A percentile compares a stretch with the other conserved stretches of the same genome.
phyloP scores from a whole-genome alignment of 1,140 invertebrate genomes.

The Cyclargus thomasi region DNA sequence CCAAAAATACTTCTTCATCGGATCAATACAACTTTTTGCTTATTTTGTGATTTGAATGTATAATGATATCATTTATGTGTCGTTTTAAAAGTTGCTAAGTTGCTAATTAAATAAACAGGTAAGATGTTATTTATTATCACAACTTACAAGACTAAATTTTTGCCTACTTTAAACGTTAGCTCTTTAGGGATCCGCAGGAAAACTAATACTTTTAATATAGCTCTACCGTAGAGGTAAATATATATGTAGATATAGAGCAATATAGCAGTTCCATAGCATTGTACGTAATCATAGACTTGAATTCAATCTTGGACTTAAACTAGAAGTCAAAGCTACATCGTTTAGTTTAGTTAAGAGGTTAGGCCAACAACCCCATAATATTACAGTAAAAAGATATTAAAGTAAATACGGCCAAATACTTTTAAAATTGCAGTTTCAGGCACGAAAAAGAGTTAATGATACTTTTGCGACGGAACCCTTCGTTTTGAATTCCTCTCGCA shows the following conservation, averaged over 20 bases:
- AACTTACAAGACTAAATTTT: slow-evolving; percentile 1
- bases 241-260: no score
- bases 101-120: slow-evolving; percentile 16
- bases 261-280: no score
- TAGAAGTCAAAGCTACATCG: no score
- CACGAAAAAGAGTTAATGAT: no score
- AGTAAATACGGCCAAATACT: no score
- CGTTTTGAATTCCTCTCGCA: not conserved
- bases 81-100: slow-evolving; percentile 8
- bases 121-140: slow-evolving; percentile 5
- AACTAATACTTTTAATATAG: not conserved
- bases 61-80: slow-evolving; percentile 8
- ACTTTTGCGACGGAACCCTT: not conserved
- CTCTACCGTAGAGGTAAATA: no score
- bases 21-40: not conserved
- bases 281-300: no score
- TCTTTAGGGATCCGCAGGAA: not conserved
- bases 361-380: no score
- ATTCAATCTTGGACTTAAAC: no score
- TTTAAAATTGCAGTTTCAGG: not conserved
- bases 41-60: slow-evolving; percentile 11
- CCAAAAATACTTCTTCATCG: not conserved
- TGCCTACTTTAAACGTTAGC: not conserved
- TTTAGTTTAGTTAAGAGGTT: no score
- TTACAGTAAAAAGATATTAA: no score